Conservation (phyloP, 2,797 vertebrate genomes). For the Melanotaenia pygmaea region DNA sequence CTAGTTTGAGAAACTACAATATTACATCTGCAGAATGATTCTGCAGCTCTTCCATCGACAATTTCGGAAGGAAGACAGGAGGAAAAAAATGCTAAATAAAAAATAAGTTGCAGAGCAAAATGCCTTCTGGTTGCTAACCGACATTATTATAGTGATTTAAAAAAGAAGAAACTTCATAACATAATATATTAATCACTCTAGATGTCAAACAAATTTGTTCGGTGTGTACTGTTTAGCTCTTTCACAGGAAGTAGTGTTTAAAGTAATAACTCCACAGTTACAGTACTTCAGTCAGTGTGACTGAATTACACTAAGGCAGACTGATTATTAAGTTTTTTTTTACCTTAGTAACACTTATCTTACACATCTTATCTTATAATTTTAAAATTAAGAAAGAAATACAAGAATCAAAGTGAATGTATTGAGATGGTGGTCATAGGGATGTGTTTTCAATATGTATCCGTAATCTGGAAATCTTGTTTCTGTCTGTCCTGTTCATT, state of each 20-base stretch:
- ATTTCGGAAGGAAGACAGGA: neutral
- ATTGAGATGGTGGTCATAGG: neutral
- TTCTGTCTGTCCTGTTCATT: too few relatives aligned
- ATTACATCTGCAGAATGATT: constrained; percentile 12
- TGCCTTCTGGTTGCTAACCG: constrained; percentile 30
- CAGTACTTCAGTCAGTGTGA: too few relatives aligned
- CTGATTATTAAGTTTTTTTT: too few relatives aligned
- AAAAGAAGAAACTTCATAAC: too few relatives aligned
- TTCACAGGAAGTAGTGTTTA: too few relatives aligned
- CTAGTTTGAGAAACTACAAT: neutral
- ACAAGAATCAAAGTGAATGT: neutral
- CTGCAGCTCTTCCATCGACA: constrained; percentile 20
- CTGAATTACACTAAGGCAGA: too few relatives aligned
- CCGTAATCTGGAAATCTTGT: too few relatives aligned
- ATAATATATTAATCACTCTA: neutral
- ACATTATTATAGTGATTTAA: constrained; percentile 8
- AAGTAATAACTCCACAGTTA: too few relatives aligned
- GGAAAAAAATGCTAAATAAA: constrained; percentile 16
- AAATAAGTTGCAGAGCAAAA: constrained; percentile 15
- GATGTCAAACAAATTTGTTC: neutral
- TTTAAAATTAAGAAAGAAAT: neutral
- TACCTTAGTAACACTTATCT: too few relatives aligned
- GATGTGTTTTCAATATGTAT: too few relatives aligned
- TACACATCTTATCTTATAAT: neutral
- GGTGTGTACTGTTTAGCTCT: too few relatives aligned